Evolutionary conservation across 2,113 vertebrate genomes (phyloP), one percentile per base, ranked within the genome.

Genomic region (Cinclus cinclus): DNA sequence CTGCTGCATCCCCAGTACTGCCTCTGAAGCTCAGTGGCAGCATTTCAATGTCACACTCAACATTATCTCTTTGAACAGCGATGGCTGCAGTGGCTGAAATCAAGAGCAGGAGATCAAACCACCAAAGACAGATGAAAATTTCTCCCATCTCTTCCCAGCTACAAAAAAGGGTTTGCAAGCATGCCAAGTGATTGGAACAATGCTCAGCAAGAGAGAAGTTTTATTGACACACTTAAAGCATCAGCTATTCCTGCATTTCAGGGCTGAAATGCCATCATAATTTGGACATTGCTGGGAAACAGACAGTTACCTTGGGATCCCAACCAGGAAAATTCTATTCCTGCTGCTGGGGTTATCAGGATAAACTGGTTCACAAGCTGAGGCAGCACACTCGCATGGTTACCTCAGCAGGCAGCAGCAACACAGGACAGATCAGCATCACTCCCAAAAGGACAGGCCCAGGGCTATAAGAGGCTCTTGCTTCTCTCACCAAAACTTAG

Each of bases 351-450:
- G 50, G 20, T 63, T 78, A 50, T 62, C 56, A 53, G 41, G 50
- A 49, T 39, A 53, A 74, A 49, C 4, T 9, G 19, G 1, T 83
- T 87, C 47, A 67, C 50, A 55, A 37, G 20, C 15, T 2, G 6
- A 37, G 50, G 27, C 25, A 25, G 13, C 25, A 41, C 3, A 1
- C 35, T 41, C 25, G 6, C 7, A 1, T 2, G 25, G 41, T 23
- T 55, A 31, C 69, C 64, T 69, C 50, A 35, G 33, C 1, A 67
- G 39, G 39, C 1, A 0, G n/a, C 80, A 82, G 39, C 87, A 87
- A 37, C 13, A 20, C 0, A 0, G 28, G 79, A 71, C 17, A 23
- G 62, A 30, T 50, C 10, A 27, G 20, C 23, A 25, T 33, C 0
- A 0, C 33, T 55, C 58, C 56, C 0, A 0, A 69, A 62, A 49